These are phyloP conservation scores for Euproctis similis DNA, from an alignment of 2,888 invertebrate genomes.

Conservation along the genomic window DNA sequence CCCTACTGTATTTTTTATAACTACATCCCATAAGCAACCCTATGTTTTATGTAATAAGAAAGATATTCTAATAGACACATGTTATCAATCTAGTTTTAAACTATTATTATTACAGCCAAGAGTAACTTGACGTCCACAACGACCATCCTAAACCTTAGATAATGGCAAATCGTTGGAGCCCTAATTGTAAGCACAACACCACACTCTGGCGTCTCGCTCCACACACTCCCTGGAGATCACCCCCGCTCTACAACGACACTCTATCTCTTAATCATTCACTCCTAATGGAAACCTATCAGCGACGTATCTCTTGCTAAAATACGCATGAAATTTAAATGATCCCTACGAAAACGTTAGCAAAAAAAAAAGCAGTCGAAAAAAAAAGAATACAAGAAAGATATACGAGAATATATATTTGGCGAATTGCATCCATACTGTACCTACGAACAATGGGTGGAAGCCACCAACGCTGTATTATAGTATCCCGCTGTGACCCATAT, in stretches of 20 bases:
- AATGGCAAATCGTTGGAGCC: slow-evolving; percentile 64
- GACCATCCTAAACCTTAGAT: slow-evolving; percentile 49
- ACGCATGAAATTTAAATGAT: slow-evolving; percentile 69
- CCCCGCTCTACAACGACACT: slow-evolving; percentile 23
- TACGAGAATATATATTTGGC: slow-evolving; percentile 58
- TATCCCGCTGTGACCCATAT: slow-evolving; percentile 63
- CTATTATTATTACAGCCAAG: too few species aligned
- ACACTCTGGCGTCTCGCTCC: slow-evolving; percentile 45
- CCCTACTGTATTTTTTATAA: too few species aligned
- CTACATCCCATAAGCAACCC: too few species aligned
- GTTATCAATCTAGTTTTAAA: neutral
- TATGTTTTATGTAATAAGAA: too few species aligned
- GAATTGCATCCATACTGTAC: slow-evolving; percentile 36
- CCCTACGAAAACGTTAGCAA: too few species aligned
- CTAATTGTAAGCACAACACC: slow-evolving; percentile 69
- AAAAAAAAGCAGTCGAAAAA: slow-evolving; percentile 46
- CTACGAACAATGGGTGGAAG: slow-evolving; percentile 58
- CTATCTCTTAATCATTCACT: slow-evolving; percentile 67
- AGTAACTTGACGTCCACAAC: too few species aligned
- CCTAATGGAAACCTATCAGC: slow-evolving; percentile 62
- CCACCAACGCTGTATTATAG: slow-evolving; percentile 65
- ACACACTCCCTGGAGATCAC: slow-evolving; percentile 38
- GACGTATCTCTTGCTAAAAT: slow-evolving; percentile 45
- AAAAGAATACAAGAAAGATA: slow-evolving; percentile 40
- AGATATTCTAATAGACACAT: neutral